Conservation (phyloP, 2,797 vertebrate species). For the Parotocinclus haroldoi region DNA sequence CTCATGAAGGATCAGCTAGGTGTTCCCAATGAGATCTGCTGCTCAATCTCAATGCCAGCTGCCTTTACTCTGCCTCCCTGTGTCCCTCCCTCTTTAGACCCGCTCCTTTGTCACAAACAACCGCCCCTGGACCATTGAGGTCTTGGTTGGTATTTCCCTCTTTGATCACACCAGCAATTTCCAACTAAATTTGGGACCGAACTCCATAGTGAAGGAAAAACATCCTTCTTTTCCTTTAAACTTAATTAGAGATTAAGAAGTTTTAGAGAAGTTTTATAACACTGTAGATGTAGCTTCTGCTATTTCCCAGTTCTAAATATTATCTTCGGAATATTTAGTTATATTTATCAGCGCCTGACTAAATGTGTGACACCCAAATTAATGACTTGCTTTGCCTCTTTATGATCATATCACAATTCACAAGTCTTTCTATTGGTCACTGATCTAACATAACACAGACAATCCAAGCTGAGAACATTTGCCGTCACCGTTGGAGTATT, state of each 20-base stretch:
- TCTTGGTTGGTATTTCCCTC: slow-evolving; percentile 21
- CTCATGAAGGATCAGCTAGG: slow-evolving; percentile 53
- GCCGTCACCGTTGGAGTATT: no score
- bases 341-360: no score
- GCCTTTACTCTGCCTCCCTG: slow-evolving; percentile 58
- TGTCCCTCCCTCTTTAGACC: slow-evolving; percentile 48
- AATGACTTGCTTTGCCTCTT: no score
- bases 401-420: no score
- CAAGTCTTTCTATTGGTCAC: no score
- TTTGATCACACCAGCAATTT: background rate
- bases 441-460: no score
- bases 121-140: slow-evolving; percentile 13
- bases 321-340: no score
- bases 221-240: background rate
- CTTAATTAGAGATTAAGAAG: background rate
- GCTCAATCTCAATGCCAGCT: slow-evolving; percentile 63
- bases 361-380: background rate
- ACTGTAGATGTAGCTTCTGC: background rate
- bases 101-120: slow-evolving; percentile 39
- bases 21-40: slow-evolving; percentile 65
- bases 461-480: no score
- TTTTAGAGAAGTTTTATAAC: background rate
- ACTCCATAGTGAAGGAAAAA: slow-evolving; percentile 8
- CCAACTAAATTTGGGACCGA: slow-evolving; percentile 32
- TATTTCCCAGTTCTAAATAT: no score